Base-by-base conservation (phyloP, 1,140 invertebrate species). In the Himalopsyche phryganea region DNA sequence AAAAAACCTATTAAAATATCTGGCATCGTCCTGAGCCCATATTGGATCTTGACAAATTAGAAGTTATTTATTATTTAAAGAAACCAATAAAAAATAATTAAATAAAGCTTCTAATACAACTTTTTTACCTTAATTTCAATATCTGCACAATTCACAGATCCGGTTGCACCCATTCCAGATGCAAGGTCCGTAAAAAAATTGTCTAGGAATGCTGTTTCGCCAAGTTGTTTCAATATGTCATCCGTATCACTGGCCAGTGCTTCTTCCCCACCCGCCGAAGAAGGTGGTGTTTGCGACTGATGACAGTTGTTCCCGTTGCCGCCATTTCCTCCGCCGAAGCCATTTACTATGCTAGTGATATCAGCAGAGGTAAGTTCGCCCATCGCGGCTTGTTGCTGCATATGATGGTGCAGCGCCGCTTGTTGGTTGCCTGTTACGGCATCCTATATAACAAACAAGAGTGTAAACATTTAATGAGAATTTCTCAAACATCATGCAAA, bases 141-240 rank as follows among this genome's bases (percentile, higher is more conserved):
- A 53, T 58, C 63, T 5, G 38, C 45, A 18, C 54, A 58, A n/a
- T 53, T 53, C 1, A 53, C 50, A 28, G 23, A 28, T 28, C 23
- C 23, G 69, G 70, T 48, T 2, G 67, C 58, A 13, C 74, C 74
- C 13, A 73, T 68, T 60, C 75, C 76, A 14, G 40, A 45, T 20
- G 74, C 76, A 44, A 78, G 56, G 51, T 78, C 75, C 36, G 76
- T 78, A 60, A 78, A 75, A 63, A 78, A 76, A 23, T 73, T 78
- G 50, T 78, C 75, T 41, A 78, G 73, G 59, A 86, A 86, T 3
- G 81, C 81, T 2, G 84, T 81, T 56, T 87, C 85, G 2, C 80
- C 83, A 9, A 88, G 72, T 63, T 87, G 85, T 63, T 87, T 85
- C 50, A 89, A 81, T 48, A 89, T 83, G 62, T 87, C 86, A 52